Evolutionary conservation across 2,797 vertebrate species (phyloP), one percentile per base, ranked within the genome.

Genomic region (Dryobates pubescens): DNA sequence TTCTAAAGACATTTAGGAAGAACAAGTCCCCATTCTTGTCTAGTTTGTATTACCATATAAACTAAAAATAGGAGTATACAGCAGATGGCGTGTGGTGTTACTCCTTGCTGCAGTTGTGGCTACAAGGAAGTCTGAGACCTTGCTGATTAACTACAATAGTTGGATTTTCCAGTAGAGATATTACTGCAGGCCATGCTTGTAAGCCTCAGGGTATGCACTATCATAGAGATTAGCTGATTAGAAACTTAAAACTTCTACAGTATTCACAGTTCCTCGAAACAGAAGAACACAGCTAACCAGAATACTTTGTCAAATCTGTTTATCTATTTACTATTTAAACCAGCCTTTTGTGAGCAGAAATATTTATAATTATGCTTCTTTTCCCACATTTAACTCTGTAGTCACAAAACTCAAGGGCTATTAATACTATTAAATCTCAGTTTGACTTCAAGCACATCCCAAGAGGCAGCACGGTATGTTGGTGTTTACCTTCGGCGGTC

Each of bases 61-160:
- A 70, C 57, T 34, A 64, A 79, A 51, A 79, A 90, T n/a, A 26
- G 4, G 30, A 82, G 2, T 17, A 49, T 71, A 80, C 90, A 94
- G 88, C 78, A 96, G 88, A 82, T 94, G 92, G 88, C 29, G 18
- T 74, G 57, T 88, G 49, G 71, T 89, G 74, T 53, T 59, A 45
- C 27, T 51, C 57, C 22, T 81, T 51, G 45, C 56, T 59, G 45
- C 56, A 30, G 2, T 23, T 88, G 76, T 68, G 59, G n/a, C 64
- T 71, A 41, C 19, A 29, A 70, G 34, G 47, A 41, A 78, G 68
- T 8, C 54, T 43, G 53, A 64, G 36, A 69, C 57, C 41, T 69
- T 69, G 59, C 59, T 92, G 64, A 34, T 70, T 56, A 72, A 38
- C 61, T 82, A 57, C 68, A 86, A 68, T 17, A 64, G 26, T 56